Evolutionary conservation across 2,888 invertebrate species (phyloP).

Genomic region (Hypena proboscidalis): DNA sequence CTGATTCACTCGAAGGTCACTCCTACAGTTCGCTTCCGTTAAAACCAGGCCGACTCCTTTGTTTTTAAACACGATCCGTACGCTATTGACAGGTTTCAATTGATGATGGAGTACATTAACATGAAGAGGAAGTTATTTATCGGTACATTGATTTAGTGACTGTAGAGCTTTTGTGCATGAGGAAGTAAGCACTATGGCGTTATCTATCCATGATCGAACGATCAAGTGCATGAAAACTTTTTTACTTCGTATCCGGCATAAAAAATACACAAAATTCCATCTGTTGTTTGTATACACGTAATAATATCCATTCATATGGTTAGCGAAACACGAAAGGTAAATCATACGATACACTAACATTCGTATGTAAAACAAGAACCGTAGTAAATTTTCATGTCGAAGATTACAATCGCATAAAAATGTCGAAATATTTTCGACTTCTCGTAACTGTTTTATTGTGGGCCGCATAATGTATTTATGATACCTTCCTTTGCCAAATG

Average conservation of each 20-base stretch:
- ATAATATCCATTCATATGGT: conserved; percentile 17
- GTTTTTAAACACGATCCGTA: conserved; percentile 42
- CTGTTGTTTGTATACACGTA: conserved; percentile 10
- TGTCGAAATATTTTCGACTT: conserved; percentile 25
- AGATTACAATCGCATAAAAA: conserved; percentile 33
- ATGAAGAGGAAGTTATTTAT: conserved; percentile 5
- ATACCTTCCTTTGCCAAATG: conserved; percentile 17
- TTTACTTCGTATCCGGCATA: too few relatives aligned
- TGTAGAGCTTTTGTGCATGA: neutral
- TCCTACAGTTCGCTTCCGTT: conserved; percentile 63
- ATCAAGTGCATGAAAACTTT: too few relatives aligned
- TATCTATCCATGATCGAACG: too few relatives aligned
- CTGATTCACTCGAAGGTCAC: conserved; percentile 71
- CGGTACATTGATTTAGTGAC: neutral
- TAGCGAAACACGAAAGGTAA: conserved; percentile 20
- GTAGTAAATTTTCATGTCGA: conserved; percentile 29
- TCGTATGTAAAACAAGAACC: conserved; percentile 19
- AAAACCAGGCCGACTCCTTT: conserved; percentile 46
- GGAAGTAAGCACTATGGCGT: too few relatives aligned
- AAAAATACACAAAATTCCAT: too few relatives aligned
- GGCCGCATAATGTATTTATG: conserved; percentile 21
- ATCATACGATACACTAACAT: conserved; percentile 17
- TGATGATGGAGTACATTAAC: conserved; percentile 15
- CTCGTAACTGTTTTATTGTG: conserved; percentile 30
- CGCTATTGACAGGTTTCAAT: conserved; percentile 22